These are phyloP conservation scores for Callopanchax toddi DNA, from an alignment of 2,113 vertebrate genomes.

Conservation along the genomic window DNA sequence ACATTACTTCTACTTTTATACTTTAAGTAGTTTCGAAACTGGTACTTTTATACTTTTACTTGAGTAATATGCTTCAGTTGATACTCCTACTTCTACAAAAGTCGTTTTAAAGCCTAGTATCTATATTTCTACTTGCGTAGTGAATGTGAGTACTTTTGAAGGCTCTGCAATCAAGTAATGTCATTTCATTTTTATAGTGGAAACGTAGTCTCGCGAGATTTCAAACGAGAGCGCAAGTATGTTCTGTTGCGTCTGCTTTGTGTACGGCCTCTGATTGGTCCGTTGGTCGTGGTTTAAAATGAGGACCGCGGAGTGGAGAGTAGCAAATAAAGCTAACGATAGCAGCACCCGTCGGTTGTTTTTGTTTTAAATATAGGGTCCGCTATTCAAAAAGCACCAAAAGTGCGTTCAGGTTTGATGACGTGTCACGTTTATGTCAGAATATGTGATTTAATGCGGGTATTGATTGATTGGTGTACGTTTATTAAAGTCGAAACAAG, in stretches of 20 bases:
- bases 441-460: neutral
- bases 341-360: neutral
- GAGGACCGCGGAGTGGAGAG: conserved; percentile 23
- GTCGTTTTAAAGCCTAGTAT: no score
- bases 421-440: accelerated
- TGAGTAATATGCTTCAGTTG: no score
- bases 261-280: conserved; percentile 31
- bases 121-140: no score
- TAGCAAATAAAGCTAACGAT: neutral
- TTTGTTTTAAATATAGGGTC: neutral
- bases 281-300: conserved; percentile 36
- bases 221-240: accelerated
- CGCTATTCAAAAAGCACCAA: neutral
- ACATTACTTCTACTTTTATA: no score
- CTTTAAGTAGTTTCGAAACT: no score
- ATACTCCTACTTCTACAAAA: no score
- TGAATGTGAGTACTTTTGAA: no score
- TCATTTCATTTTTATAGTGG: neutral
- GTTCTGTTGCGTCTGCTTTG: accelerated
- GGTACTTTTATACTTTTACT: no score
- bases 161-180: no score
- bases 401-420: conserved; percentile 5
- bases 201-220: conserved; percentile 37
- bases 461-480: accelerated
- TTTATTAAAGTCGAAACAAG: neutral